A percentile compares a stretch with the other conserved stretches of the same genome.
phyloP scores from a whole-genome alignment of 2,888 invertebrate genomes.

The Apamea epomidion region DNA sequence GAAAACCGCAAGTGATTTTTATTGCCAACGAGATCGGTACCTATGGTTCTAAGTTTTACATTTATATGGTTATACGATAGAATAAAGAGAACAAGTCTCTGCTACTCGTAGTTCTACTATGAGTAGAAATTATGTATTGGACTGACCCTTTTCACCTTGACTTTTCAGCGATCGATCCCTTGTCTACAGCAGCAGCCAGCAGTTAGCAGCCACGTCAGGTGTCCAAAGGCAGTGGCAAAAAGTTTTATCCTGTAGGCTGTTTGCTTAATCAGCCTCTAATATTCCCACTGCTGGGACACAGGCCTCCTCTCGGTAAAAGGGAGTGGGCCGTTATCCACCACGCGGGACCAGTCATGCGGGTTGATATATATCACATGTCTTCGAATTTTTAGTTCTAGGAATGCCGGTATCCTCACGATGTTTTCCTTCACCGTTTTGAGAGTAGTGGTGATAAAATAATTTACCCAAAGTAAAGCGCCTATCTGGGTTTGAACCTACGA shows the following conservation, averaged over 20 bases:
- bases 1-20: background rate
- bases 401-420: background rate
- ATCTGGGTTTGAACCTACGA: background rate
- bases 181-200: too few relatives aligned
- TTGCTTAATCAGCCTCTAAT: too few relatives aligned
- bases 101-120: background rate
- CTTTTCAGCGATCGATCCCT: too few relatives aligned
- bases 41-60: background rate
- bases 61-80: background rate
- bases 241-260: background rate
- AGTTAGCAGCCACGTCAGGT: too few relatives aligned
- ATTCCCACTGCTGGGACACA: background rate
- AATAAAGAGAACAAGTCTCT: background rate
- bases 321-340: background rate
- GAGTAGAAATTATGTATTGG: background rate
- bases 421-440: background rate
- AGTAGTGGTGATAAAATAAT: background rate
- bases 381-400: background rate
- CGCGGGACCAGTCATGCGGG: background rate
- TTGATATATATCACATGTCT: background rate
- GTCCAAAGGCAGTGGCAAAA: background rate
- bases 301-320: background rate
- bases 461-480: background rate
- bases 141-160: too few relatives aligned
- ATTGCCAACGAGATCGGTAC: background rate